Evolutionary conservation across 2,113 vertebrate species (phyloP).

Genomic region (Oryzias woworae): DNA sequence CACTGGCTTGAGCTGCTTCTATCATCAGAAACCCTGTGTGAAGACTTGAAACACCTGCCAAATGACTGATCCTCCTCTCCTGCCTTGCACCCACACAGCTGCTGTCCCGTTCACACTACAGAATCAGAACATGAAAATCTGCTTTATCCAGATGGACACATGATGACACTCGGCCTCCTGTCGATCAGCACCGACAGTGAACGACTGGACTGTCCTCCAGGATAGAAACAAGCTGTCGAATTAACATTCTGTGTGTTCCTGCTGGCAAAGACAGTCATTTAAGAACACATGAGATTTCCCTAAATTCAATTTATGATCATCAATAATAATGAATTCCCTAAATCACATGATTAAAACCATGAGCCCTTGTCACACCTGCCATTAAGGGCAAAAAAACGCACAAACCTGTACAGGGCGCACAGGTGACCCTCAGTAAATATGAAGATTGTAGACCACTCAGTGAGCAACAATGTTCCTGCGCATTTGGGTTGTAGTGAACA

Average conservation of each 20-base stretch:
- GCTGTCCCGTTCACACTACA: constrained; percentile 40
- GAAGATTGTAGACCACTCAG: no score
- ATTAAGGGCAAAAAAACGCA: no score
- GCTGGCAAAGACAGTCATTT: neutral
- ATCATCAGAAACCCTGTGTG: neutral
- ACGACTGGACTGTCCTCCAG: constrained; percentile 10
- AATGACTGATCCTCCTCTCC: constrained; percentile 11
- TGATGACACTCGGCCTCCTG: constrained; percentile 35
- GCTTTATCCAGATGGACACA: constrained; percentile 59
- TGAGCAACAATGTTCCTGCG: no score
- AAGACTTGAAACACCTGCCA: constrained; percentile 30
- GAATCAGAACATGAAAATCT: constrained; percentile 36
- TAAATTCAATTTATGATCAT: no score
- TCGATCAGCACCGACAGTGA: constrained; percentile 48
- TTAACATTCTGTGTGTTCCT: neutral
- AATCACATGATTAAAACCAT: no score
- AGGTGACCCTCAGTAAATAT: no score
- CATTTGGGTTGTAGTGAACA: no score
- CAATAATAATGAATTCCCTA: no score
- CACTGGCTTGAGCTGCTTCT: neutral
- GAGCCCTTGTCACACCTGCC: no score
- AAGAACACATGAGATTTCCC: neutral
- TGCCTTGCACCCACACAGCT: constrained; percentile 51
- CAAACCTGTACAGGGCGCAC: no score
- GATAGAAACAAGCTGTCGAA: constrained; percentile 16